phyloP scores from a whole-genome alignment of 2,888 invertebrate genomes.

The Aromia moschata region DNA sequence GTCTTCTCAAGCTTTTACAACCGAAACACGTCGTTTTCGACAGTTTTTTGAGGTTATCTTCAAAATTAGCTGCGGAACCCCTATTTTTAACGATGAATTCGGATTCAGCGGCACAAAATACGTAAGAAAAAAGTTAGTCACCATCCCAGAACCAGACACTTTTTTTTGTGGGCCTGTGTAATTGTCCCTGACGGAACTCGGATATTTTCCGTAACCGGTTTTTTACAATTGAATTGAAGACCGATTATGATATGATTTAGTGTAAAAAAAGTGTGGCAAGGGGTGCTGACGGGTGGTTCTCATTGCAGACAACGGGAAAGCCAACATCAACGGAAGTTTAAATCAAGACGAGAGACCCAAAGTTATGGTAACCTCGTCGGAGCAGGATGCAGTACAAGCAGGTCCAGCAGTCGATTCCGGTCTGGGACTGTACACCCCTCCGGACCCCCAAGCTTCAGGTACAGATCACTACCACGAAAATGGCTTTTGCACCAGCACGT shows the following conservation, averaged over 20 bases:
- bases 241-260: constrained; percentile 24
- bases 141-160: no score
- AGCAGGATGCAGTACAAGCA: constrained; percentile 56
- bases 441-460: constrained; percentile 64
- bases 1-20: no score
- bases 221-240: constrained; percentile 9
- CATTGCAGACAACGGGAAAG: constrained; percentile 60
- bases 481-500: constrained; percentile 38
- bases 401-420: constrained; percentile 58
- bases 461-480: constrained; percentile 41
- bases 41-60: no score
- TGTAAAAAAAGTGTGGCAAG: constrained; percentile 24
- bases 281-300: constrained; percentile 57
- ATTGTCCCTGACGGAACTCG: no score
- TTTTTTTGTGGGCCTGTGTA: no score
- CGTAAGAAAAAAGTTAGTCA: no score
- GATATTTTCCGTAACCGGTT: no score
- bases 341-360: constrained; percentile 59
- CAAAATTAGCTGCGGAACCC: no score
- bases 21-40: no score
- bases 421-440: constrained; percentile 62
- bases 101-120: no score
- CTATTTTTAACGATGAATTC: no score
- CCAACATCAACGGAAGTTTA: constrained; percentile 59
- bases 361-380: constrained; percentile 61